Evolutionary conservation across 2,113 vertebrate genomes (phyloP).

Genomic region (Gadus chalcogrammus): DNA sequence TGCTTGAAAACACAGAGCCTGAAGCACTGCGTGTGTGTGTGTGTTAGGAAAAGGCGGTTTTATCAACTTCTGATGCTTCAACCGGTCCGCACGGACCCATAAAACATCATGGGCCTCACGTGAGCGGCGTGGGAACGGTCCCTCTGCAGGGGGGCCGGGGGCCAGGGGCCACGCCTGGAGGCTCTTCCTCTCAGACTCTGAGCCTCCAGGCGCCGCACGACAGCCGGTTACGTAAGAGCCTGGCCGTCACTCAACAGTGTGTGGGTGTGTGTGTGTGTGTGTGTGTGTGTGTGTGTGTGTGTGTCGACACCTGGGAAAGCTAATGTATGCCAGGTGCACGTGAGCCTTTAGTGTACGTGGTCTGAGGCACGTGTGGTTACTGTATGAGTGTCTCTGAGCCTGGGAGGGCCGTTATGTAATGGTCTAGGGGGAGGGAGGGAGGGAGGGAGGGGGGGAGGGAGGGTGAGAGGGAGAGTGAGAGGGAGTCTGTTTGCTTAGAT

Average conservation of each 20-base stretch:
- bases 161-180: too few relatives aligned
- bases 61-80: too few relatives aligned
- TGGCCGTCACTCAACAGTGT: too few relatives aligned
- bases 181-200: too few relatives aligned
- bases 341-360: not conserved
- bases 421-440: conserved; percentile 20
- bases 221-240: conserved; percentile 40
- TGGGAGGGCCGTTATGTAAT: not conserved
- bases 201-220: too few relatives aligned
- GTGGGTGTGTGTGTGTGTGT: conserved; percentile 18
- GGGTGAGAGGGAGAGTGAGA: conserved; percentile 10
- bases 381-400: not conserved
- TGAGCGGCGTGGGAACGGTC: too few relatives aligned
- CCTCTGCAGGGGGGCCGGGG: too few relatives aligned
- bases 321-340: conserved; percentile 39
- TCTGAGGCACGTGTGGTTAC: not conserved
- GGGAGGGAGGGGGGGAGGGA: conserved; percentile 40
- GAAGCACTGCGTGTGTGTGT: too few relatives aligned
- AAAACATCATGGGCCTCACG: too few relatives aligned
- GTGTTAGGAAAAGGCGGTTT: too few relatives aligned
- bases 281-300: not conserved
- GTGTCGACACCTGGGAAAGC: conserved; percentile 39
- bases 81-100: too few relatives aligned
- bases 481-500: conserved; percentile 45
- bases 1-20: too few relatives aligned